A percentile compares a stretch with the other conserved stretches of the same genome.
Evolutionary conservation across 2,888 invertebrate genomes (phyloP).

Genomic region (Dromius quadrimaculatus): DNA sequence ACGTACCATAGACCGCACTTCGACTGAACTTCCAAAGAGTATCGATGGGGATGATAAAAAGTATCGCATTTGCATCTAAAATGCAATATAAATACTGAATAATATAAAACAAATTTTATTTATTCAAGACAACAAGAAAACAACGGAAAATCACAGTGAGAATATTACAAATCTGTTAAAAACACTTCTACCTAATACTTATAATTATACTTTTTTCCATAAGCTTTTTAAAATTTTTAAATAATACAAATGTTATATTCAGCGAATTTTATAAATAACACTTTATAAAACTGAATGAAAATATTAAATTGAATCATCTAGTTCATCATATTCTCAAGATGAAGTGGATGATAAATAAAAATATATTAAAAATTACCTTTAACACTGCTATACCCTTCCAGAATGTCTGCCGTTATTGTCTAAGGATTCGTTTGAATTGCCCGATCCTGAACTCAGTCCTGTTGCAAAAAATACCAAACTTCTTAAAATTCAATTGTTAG

Average conservation of each 20-base stretch:
- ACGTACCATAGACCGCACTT: conserved; percentile 38
- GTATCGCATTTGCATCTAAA: conserved; percentile 28
- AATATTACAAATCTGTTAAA: conserved; percentile 29
- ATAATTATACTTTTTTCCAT: conserved; percentile 15
- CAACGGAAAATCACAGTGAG: conserved; percentile 22
- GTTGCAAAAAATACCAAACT: conserved; percentile 60
- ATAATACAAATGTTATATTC: conserved; percentile 18
- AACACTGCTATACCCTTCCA: conserved; percentile 42
- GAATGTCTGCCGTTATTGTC: conserved; percentile 63
- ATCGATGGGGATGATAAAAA: conserved; percentile 15
- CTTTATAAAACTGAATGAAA: conserved; percentile 35
- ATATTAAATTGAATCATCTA: conserved; percentile 5
- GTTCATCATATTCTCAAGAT: background rate
- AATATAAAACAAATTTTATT: conserved; percentile 37
- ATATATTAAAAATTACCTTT: conserved; percentile 29
- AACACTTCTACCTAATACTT: conserved; percentile 24
- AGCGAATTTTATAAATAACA: conserved; percentile 23
- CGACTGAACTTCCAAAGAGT: conserved; percentile 14
- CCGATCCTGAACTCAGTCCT: conserved; percentile 71
- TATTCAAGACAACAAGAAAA: conserved; percentile 33
- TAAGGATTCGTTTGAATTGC: conserved; percentile 72
- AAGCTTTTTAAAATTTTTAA: background rate
- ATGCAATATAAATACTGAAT: conserved; percentile 33
- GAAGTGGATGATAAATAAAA: conserved; percentile 16
- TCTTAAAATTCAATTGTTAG: too few relatives aligned